Evolutionary conservation across 2,797 vertebrate genomes (phyloP).

Genomic region (Falco rusticolus): DNA sequence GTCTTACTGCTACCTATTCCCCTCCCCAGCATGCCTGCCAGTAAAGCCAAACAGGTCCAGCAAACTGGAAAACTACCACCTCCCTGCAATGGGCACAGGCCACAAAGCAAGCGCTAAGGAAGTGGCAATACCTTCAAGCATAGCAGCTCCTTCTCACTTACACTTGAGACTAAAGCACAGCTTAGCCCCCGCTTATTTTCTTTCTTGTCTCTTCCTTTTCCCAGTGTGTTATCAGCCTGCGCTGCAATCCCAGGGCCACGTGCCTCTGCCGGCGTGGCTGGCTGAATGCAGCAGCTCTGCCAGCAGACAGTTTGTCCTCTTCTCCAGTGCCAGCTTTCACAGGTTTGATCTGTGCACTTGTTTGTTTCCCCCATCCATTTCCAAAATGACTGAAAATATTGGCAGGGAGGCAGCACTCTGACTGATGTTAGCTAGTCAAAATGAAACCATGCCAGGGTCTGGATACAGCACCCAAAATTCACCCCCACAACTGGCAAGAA

Average conservation of each 20-base stretch:
- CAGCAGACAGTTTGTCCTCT: not conserved
- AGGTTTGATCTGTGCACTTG: not conserved
- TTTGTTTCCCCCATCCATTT: slow-evolving; percentile 1
- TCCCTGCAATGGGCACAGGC: not conserved
- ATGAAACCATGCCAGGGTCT: slow-evolving; percentile 11
- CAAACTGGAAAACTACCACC: not conserved
- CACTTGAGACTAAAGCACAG: not conserved
- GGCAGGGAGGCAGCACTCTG: not conserved
- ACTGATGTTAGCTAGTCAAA: not conserved
- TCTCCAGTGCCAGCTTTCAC: not conserved
- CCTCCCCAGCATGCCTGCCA: not conserved
- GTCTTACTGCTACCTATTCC: not conserved
- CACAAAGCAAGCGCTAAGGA: not conserved
- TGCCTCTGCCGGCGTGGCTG: not conserved
- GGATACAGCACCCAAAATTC: slow-evolving; percentile 36
- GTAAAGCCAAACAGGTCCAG: not conserved
- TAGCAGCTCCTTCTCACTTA: not conserved
- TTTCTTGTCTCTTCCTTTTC: not conserved
- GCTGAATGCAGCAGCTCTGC: not conserved
- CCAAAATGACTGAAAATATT: slow-evolving; percentile 26
- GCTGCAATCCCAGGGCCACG: not conserved
- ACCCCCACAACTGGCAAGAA: slow-evolving; percentile 45
- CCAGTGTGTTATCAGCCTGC: accelerated
- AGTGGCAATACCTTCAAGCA: not conserved
- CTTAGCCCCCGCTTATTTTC: not conserved